Evolutionary conservation across 2,797 vertebrate species (phyloP).

Genomic region (Sternarchorhynchus goeldii): DNA sequence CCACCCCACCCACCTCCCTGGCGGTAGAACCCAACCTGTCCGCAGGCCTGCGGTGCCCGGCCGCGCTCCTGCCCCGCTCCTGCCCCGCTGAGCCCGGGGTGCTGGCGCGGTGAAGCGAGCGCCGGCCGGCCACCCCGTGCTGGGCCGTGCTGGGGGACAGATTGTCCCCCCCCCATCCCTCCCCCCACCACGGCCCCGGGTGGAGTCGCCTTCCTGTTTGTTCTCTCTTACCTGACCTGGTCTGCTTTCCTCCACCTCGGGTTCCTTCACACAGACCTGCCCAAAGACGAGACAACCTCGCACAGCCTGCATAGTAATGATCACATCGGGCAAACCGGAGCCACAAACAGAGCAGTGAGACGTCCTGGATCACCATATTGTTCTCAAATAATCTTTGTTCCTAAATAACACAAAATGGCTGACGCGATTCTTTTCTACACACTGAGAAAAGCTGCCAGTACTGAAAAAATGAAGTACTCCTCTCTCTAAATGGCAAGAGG

Average conservation of each 20-base stretch:
- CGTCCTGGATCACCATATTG: too few relatives aligned
- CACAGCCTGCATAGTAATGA: background rate
- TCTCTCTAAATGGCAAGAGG: too few relatives aligned
- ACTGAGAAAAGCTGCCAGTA: background rate
- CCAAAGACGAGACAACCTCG: conserved; percentile 34
- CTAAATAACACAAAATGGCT: background rate
- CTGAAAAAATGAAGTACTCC: background rate
- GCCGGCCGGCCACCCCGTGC: conserved; percentile 71
- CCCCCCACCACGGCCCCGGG: conserved; percentile 71
- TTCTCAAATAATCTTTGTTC: background rate
- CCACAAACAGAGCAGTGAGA: too few relatives aligned
- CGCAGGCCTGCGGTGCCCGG: conserved; percentile 21
- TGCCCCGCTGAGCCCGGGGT: conserved; percentile 68
- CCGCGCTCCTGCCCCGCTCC: conserved; percentile 62
- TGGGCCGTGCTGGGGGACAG: conserved; percentile 76
- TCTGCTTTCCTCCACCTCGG: conserved; percentile 61
- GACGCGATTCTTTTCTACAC: background rate
- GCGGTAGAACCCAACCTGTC: conserved; percentile 62
- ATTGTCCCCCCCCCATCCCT: conserved; percentile 77
- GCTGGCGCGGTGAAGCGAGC: conserved; percentile 72
- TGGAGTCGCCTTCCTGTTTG: conserved; percentile 77
- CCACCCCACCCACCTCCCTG: conserved; percentile 46
- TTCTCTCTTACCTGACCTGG: conserved; percentile 72
- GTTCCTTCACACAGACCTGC: conserved; percentile 47
- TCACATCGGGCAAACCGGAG: background rate